Evolutionary conservation across 2,113 vertebrate species (phyloP).

Genomic region (Paraplagusia blochii): DNA sequence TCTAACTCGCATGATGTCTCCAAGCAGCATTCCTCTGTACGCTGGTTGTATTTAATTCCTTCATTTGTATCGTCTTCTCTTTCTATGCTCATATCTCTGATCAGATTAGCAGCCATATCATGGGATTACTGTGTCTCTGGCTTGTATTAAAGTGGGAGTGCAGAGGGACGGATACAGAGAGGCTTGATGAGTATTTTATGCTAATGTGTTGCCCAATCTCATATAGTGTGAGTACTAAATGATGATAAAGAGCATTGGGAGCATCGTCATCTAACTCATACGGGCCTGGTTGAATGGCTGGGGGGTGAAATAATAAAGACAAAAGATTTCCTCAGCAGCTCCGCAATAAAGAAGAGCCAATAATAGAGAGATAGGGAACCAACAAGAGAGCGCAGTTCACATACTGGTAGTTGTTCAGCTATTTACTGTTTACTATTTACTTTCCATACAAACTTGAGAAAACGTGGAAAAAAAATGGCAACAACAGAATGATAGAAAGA

Average conservation of each 20-base stretch:
- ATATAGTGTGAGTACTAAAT: slow-evolving; percentile 22
- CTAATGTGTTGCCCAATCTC: slow-evolving; percentile 42
- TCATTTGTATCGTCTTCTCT: slow-evolving; percentile 6
- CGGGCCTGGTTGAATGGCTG: slow-evolving; percentile 36
- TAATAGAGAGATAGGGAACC: slow-evolving; percentile 12
- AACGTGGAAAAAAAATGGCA: background rate
- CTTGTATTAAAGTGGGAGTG: slow-evolving; percentile 44
- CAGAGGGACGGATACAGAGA: slow-evolving; percentile 18
- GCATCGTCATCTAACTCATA: slow-evolving; percentile 31
- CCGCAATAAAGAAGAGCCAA: slow-evolving; percentile 18
- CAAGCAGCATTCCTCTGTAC: slow-evolving; percentile 13
- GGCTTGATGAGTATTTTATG: slow-evolving; percentile 60
- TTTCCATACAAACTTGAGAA: slow-evolving; percentile 16
- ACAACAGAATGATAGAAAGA: background rate
- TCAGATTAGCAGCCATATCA: slow-evolving; percentile 64
- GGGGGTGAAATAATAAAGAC: slow-evolving; percentile 37
- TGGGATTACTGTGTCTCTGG: slow-evolving; percentile 58
- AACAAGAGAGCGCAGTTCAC: slow-evolving; percentile 3
- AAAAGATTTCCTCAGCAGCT: slow-evolving; percentile 12
- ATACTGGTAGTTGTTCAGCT: slow-evolving; percentile 13
- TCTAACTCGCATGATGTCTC: too few relatives aligned
- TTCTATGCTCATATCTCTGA: slow-evolving; percentile 56
- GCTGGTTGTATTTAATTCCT: slow-evolving; percentile 30
- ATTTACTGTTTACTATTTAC: too few relatives aligned
- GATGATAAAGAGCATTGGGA: slow-evolving; percentile 62